phyloP scores from a whole-genome alignment of 1,140 invertebrate species.

The Oedothorax gibbosus region DNA sequence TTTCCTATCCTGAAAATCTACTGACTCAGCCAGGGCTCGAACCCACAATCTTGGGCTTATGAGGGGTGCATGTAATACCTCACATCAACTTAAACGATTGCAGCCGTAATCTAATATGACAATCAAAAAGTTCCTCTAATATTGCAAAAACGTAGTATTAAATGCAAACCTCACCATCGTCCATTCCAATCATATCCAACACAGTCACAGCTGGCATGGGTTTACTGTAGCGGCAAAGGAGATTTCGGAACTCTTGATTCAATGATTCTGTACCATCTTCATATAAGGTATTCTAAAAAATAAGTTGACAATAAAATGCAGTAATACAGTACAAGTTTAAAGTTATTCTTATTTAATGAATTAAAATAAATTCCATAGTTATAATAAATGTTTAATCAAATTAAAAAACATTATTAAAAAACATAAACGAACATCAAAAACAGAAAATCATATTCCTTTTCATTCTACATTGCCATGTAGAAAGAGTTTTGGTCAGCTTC shows the following conservation, averaged over 20 bases:
- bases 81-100: no score
- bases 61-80: no score
- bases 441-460: no score
- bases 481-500: no score
- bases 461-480: no score
- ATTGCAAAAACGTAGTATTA: not conserved
- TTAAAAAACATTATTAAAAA: not conserved
- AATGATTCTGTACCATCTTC: slow-evolving; percentile 80
- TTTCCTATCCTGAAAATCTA: no score
- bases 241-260: slow-evolving; percentile 87
- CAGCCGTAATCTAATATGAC: not conserved
- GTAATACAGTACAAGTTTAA: not conserved
- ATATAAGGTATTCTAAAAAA: slow-evolving; percentile 77
- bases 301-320: not conserved
- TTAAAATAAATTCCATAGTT: not conserved
- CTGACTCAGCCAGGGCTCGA: no score
- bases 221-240: slow-evolving; percentile 86
- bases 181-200: slow-evolving; percentile 84
- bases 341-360: not conserved
- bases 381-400: not conserved
- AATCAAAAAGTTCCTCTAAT: not conserved
- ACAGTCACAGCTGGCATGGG: slow-evolving; percentile 86
- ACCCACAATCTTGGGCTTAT: no score
- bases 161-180: slow-evolving; percentile 77
- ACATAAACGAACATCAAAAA: no score